Evolutionary conservation across 37 sponge, comb jelly and placozoan species (phyloP), one percentile per base, ranked within the genome.

Genomic region (Spongilla lacustris): DNA sequence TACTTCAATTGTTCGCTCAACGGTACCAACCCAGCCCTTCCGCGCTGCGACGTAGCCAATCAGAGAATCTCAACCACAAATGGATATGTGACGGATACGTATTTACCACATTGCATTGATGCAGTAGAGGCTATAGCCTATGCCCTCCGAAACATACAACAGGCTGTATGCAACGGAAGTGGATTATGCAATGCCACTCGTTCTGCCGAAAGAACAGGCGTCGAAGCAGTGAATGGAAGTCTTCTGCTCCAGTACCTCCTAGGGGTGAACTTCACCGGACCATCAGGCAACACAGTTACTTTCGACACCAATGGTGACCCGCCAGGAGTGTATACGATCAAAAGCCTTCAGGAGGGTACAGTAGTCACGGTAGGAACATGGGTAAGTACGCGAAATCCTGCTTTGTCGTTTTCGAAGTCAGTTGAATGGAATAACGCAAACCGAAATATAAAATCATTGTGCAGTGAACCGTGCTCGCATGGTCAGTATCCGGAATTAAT

Each of bases 111-210:
- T 37, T 31, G 73, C 22, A 87, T 93, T 22, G 91, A 96, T 78
- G 96, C 96, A 22, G 87, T 93, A 26, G 84, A 91, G 66, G 96
- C 94, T 2, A 48, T 93, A 49, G 96, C 92, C 0, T 32, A 85
- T 72, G 86, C 96, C 12, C 33, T 96, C 14, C 82, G 83, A 19
- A 72, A 83, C 28, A 50, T 95, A 46, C 77, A 82, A 4, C 19
- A 68, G 36, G 66, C 0, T 41, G 23, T 73, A 0, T 94, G 91
- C 67, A 58, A 58, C 19, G 36, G 26, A n/a, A 17, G 14, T 58
- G 68, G 27, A 2, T 75, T 85, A 0, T 94, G 95, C 67, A 9
- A 17, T 8, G 82, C 76, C 0, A 82, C 67, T 13, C n/a, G 75
- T n/a, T 19, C 19, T 10, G 70, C 50, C 29, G 21, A 29, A 19